A percentile compares a stretch with the other conserved stretches of the same genome.
Evolutionary conservation across 2,797 vertebrate species (phyloP).

Genomic region (Hippopotamyrus pictus): DNA sequence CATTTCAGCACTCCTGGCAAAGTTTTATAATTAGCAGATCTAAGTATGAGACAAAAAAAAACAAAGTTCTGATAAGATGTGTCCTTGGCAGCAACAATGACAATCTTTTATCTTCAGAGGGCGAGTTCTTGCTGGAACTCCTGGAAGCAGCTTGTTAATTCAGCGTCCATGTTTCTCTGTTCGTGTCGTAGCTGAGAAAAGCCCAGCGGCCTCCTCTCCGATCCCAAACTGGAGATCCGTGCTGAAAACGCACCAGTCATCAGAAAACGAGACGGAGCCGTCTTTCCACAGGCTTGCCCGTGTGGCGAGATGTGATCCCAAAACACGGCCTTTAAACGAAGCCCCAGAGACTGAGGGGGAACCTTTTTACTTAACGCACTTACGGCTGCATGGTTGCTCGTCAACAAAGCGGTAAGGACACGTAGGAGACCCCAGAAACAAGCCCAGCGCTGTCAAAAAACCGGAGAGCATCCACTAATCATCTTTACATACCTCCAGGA

Average conservation of each 20-base stretch:
- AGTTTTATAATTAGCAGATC: slow-evolving; percentile 57
- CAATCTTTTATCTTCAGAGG: slow-evolving; percentile 56
- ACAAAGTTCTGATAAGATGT: slow-evolving; percentile 57
- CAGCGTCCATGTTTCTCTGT: slow-evolving; percentile 34
- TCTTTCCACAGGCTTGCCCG: background rate
- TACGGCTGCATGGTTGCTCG: background rate
- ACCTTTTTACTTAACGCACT: slow-evolving; percentile 14
- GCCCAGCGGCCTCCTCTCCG: slow-evolving; percentile 24
- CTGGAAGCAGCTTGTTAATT: slow-evolving; percentile 58
- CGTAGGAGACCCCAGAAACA: background rate
- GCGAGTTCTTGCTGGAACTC: slow-evolving; percentile 45
- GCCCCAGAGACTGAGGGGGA: background rate
- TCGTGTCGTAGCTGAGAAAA: slow-evolving; percentile 36
- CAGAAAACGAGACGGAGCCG: slow-evolving; percentile 49
- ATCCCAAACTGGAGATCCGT: slow-evolving; percentile 13
- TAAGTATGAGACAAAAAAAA: slow-evolving; percentile 26
- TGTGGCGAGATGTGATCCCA: background rate
- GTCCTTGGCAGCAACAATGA: slow-evolving; percentile 61
- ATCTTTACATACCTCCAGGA: background rate
- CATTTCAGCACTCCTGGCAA: slow-evolving; percentile 52
- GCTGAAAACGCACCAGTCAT: slow-evolving; percentile 35
- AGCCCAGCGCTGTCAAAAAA: background rate
- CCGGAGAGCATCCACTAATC: background rate
- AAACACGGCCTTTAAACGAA: background rate
- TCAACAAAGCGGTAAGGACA: background rate